Base-by-base conservation (phyloP, 2,113 vertebrate genomes). In the Passer montanus region DNA sequence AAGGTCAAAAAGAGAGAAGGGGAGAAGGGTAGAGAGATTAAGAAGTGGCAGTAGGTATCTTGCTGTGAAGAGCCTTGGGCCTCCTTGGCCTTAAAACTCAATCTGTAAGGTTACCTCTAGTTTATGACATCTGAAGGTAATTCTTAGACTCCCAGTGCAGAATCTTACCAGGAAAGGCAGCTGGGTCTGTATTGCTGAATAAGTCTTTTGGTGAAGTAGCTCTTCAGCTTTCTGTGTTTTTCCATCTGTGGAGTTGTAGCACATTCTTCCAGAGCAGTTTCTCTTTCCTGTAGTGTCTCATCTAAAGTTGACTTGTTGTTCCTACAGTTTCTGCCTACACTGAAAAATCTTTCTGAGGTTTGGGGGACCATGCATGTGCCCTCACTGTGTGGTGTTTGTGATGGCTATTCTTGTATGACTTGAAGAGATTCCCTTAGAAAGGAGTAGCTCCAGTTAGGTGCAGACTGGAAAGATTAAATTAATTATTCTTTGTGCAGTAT, bases 301-400 rank as follows among this genome's bases (percentile, higher is more conserved):
- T 63, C 43, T 53, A 43, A 69, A 47, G 35, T 26, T 62, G 37
- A 15, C 19, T 41, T 83, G 1, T 31, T 86, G 43, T 69, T 73
- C 19, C 44, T 64, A 20, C 13, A 41, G 10, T 49, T 88, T 78
- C 92, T 90, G 68, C 75, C 43, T 49, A 31, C 47, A 7, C 5
- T 70, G 47, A 84, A 52, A 69, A 80, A 37, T 56, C 13, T 55
- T 55, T 47, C 35, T 56, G 49, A 68, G 24, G 19, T 78, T 81
- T 74, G 41, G 41, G 41, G 46, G 28, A 47, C 20, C 0, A 1
- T 5, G 13, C 3, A 1, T 7, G 6, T 81, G 33, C 43, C 14
- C 21, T 81, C 4, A 1, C 17, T 41, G 13, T 47, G 8, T 59
- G 33, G 9, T 78, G 13, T 60, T 77, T 1, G 0, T 68, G 55